These are phyloP conservation scores for Zoanthus gigantus DNA, from an alignment of 92 coral and sea anemone species.

Conservation along the genomic window DNA sequence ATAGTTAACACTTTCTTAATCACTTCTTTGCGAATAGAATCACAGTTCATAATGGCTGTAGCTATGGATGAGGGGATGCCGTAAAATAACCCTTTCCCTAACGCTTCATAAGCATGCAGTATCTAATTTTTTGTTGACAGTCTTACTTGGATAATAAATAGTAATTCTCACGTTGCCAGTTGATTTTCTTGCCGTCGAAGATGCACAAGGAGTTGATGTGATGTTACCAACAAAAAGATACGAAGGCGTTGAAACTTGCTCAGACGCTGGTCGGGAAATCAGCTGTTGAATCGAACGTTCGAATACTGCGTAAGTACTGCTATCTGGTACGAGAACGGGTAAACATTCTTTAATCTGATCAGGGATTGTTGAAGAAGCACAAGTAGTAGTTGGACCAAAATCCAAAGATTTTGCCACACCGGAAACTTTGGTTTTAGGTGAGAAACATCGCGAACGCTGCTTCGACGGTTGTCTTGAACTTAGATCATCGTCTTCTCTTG, in stretches of 20 bases:
- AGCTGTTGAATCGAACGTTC: not conserved
- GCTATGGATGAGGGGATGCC: conserved; percentile 65
- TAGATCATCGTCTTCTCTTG: conserved; percentile 23
- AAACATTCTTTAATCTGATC: not conserved
- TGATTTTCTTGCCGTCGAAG: not conserved
- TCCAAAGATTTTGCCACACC: conserved; percentile 57
- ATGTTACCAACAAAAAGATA: not conserved
- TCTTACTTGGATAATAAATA: conserved; percentile 20
- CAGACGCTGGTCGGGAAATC: not conserved
- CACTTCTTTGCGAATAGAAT: conserved; percentile 45
- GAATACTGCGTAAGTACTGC: not conserved
- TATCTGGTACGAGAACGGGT: not conserved
- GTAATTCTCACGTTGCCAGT: not conserved
- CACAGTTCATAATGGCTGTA: conserved; percentile 67
- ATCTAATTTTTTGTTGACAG: conserved; percentile 13
- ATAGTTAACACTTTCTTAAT: conserved; percentile 46
- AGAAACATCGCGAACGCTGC: too few relatives aligned
- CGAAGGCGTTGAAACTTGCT: not conserved
- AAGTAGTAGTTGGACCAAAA: conserved; percentile 57
- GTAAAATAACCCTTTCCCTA: conserved; percentile 68
- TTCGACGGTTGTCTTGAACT: not conserved
- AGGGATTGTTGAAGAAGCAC: conserved; percentile 49
- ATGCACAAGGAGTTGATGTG: conserved; percentile 21
- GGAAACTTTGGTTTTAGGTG: too few relatives aligned
- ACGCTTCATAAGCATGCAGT: conserved; percentile 38